phyloP scores from a whole-genome alignment of 2,888 invertebrate species.

The Megaustenia siamemsis region DNA sequence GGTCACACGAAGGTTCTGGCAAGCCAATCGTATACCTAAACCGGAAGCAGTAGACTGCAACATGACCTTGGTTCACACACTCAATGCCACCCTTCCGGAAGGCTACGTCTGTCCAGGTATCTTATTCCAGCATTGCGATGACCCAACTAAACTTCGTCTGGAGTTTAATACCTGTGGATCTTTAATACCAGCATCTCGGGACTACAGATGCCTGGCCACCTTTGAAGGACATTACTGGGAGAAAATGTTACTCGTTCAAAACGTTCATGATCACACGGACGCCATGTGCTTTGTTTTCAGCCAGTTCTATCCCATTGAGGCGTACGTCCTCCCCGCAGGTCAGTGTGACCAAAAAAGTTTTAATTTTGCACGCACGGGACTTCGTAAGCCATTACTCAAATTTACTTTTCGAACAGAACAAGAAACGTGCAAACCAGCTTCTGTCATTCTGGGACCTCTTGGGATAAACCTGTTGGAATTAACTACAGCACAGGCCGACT shows the following conservation, averaged over 20 bases:
- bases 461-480: background rate
- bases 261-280: slow-evolving; percentile 59
- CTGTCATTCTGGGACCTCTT: slow-evolving; percentile 55
- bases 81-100: slow-evolving; percentile 61
- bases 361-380: slow-evolving; percentile 63
- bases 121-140: slow-evolving; percentile 66
- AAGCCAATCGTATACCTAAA: slow-evolving; percentile 62
- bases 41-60: slow-evolving; percentile 62
- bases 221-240: slow-evolving; percentile 71
- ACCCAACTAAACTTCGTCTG: slow-evolving; percentile 63
- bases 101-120: slow-evolving; percentile 65
- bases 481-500: background rate
- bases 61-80: slow-evolving; percentile 60
- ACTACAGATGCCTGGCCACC: slow-evolving; percentile 67
- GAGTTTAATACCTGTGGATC: slow-evolving; percentile 57
- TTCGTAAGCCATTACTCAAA: slow-evolving; percentile 61
- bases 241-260: slow-evolving; percentile 67
- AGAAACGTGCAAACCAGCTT: slow-evolving; percentile 62
- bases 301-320: slow-evolving; percentile 60
- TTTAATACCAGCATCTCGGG: slow-evolving; percentile 43
- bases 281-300: slow-evolving; percentile 68
- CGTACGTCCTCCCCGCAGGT: slow-evolving; percentile 63
- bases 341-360: slow-evolving; percentile 69
- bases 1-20: slow-evolving; percentile 56
- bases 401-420: slow-evolving; percentile 60